These are phyloP conservation scores for Trichosurus vulpecula DNA, from an alignment of 2,797 vertebrate species.

Conservation along the genomic window DNA sequence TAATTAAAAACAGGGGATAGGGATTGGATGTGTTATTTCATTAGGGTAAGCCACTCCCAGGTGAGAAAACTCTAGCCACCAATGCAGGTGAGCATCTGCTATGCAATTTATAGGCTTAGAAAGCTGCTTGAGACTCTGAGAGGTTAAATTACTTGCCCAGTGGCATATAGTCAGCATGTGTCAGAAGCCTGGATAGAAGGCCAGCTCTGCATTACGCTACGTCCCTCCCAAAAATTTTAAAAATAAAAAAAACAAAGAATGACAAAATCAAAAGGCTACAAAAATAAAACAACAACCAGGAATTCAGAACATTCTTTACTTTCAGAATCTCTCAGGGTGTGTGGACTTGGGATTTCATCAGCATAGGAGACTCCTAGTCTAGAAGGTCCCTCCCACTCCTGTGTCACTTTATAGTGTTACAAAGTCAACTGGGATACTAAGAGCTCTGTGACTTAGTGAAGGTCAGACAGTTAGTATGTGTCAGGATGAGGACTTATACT, in stretches of 20 bases:
- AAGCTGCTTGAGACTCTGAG: background rate
- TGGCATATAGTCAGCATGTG: too few relatives aligned
- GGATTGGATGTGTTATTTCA: background rate
- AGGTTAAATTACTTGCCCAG: background rate
- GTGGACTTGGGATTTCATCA: background rate
- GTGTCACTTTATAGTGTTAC: background rate
- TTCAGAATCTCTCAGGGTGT: slow-evolving; percentile 32
- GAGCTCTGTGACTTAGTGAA: background rate
- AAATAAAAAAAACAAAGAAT: background rate
- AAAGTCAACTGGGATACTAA: background rate
- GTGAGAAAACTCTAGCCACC: too few relatives aligned
- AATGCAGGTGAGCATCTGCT: background rate
- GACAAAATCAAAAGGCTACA: slow-evolving; percentile 18
- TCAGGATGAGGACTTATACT: too few relatives aligned
- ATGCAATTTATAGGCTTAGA: background rate
- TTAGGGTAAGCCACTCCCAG: background rate
- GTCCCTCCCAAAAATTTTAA: background rate
- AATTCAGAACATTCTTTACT: background rate
- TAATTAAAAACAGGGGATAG: background rate
- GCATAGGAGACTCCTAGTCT: too few relatives aligned
- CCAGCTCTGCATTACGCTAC: background rate
- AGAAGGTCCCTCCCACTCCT: background rate
- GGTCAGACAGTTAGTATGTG: too few relatives aligned
- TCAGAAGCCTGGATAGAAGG: background rate
- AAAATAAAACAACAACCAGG: background rate